Percentiles rank a stretch among this genome's conserved stretches.
These are phyloP conservation scores for Hoplodrina ambigua DNA, from an alignment of 2,888 invertebrate species.

Conservation along the genomic window DNA sequence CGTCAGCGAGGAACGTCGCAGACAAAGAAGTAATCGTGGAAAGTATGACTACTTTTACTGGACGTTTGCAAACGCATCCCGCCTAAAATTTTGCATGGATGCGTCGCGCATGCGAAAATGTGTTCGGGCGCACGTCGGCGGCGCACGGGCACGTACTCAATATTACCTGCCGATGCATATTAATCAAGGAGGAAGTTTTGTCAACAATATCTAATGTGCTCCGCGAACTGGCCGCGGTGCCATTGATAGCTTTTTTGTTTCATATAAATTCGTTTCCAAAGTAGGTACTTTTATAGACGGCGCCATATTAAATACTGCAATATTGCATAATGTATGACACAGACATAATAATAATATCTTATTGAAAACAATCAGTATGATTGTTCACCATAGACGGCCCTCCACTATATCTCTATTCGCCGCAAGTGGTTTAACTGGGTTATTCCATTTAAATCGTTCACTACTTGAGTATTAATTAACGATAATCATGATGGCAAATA, in stretches of 20 bases:
- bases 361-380: conserved; percentile 77
- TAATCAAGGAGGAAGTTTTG: conserved; percentile 90
- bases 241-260: conserved; percentile 86
- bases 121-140: conserved; percentile 72
- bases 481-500: conserved; percentile 85
- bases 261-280: conserved; percentile 72
- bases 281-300: conserved; percentile 78
- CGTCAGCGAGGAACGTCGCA: conserved; percentile 68
- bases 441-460: conserved; percentile 84
- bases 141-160: conserved; percentile 84
- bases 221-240: conserved; percentile 82
- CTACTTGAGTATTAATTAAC: conserved; percentile 85
- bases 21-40: conserved; percentile 83
- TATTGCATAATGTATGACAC: conserved; percentile 84
- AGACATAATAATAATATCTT: conserved; percentile 65
- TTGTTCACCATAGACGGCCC: conserved; percentile 73
- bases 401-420: conserved; percentile 76
- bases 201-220: conserved; percentile 90
- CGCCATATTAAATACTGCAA: conserved; percentile 82
- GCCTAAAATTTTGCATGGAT: conserved; percentile 90
- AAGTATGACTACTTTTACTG: conserved; percentile 84
- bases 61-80: conserved; percentile 86
- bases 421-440: conserved; percentile 85
- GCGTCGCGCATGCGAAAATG: conserved; percentile 88
- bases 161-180: conserved; percentile 89